Base-by-base conservation (phyloP, 1,140 invertebrate genomes). In the Drosophila sp. region DNA sequence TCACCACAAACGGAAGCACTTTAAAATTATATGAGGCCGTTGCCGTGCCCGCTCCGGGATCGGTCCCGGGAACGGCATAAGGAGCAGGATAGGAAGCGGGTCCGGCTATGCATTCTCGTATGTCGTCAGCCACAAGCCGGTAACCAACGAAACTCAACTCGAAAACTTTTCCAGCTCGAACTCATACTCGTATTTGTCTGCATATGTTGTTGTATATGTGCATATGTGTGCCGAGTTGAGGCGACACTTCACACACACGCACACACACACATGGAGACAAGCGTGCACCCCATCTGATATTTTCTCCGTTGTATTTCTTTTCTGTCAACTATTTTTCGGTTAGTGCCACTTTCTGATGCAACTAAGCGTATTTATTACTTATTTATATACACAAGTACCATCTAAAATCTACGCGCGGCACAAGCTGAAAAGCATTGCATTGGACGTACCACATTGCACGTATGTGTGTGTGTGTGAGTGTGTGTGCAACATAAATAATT, bases 291-390 rank as follows among this genome's bases (percentile, higher is more conserved):
- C 73, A 72, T 71, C 69, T 59, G 82, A 72, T 65, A 78, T 80
- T 76, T 76, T 43, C 50, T 70, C 54, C 53, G 27, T 41, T 41
- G 11, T 64, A 38, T 63, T 76, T 79, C 51, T 62, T 50, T 62
- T 51, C 51, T 57, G 72, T 5, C 79, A 77, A 83, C 83, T 89
- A 89, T 89, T 89, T 87, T 89, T 87, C 69, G 83, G 79, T 73
- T 79, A 76, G 72, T 83, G 83, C 70, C 78, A 87, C 82, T 87
- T 80, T 83, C 74, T 89, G 79, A 83, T 89, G 76, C 79, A 87
- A 80, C 83, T 87, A 89, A 87, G 83, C 83, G 79, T 78, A 83
- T 87, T 89, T 89, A 89, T 89, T 87, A 87, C 83, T 87, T 87
- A 87, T 87, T 87, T 89, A 87, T 79, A 72, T 36, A 72, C 66